Evolutionary conservation across 2,797 vertebrate species (phyloP).

Genomic region (Megalops cyprinoides): DNA sequence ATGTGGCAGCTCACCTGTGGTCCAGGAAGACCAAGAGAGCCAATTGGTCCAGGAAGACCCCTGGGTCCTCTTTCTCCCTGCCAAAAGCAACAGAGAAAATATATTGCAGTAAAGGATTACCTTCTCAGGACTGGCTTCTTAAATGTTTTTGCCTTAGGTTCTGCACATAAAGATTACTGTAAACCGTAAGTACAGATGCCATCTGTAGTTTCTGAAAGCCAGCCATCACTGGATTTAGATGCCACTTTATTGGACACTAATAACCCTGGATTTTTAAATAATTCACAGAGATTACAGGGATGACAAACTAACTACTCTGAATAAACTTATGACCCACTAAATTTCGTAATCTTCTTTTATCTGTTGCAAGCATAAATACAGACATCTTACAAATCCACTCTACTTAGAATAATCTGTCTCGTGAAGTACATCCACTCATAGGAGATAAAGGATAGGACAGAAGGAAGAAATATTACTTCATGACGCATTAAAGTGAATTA

Average conservation of each 20-base stretch:
- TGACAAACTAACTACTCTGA: too few species aligned
- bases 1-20: conserved; percentile 66
- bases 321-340: too few species aligned
- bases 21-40: conserved; percentile 73
- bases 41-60: conserved; percentile 73
- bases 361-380: not conserved
- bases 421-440: too few species aligned
- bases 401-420: too few species aligned
- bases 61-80: conserved; percentile 75
- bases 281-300: too few species aligned
- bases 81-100: conserved; percentile 42
- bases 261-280: too few species aligned
- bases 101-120: conserved; percentile 26
- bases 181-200: not conserved
- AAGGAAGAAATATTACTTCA: too few species aligned
- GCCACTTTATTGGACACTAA: too few species aligned
- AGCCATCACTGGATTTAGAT: too few species aligned
- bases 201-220: too few species aligned
- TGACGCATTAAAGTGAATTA: too few species aligned
- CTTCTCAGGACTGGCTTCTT: conserved; percentile 28
- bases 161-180: not conserved
- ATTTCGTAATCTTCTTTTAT: not conserved
- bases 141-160: not conserved
- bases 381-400: not conserved
- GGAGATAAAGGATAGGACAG: too few species aligned